Evolutionary conservation across 2,888 invertebrate species (phyloP).

Genomic region (Zygaena filipendulae): DNA sequence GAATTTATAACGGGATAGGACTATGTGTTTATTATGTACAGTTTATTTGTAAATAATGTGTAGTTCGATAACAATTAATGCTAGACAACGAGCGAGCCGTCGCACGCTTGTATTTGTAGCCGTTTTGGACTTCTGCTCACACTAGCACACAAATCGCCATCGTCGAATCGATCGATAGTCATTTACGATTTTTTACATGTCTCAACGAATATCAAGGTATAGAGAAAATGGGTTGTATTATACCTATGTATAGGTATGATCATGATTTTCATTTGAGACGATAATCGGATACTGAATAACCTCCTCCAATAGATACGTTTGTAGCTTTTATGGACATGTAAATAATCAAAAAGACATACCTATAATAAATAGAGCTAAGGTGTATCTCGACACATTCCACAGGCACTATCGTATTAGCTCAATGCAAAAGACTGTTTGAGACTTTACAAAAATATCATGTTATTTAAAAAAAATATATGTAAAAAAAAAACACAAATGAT

Average conservation of each 20-base stretch:
- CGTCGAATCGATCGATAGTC: too few relatives aligned
- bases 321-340: too few relatives aligned
- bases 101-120: conserved; percentile 42
- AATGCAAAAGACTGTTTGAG: conserved; percentile 61
- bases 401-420: conserved; percentile 58
- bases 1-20: conserved; percentile 46
- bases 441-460: conserved; percentile 52
- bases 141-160: conserved; percentile 24
- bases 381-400: conserved; percentile 55
- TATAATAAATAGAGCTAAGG: conserved; percentile 18
- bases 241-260: too few relatives aligned
- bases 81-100: conserved; percentile 54
- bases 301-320: too few relatives aligned
- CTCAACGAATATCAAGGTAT: too few relatives aligned
- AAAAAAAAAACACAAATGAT: conserved; percentile 18
- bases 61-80: conserved; percentile 53
- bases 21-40: conserved; percentile 48
- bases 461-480: conserved; percentile 17
- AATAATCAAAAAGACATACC: too few relatives aligned
- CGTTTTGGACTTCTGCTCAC: conserved; percentile 61
- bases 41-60: conserved; percentile 61
- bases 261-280: too few relatives aligned
- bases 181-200: too few relatives aligned
- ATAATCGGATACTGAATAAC: too few relatives aligned
- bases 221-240: too few relatives aligned